phyloP scores from a whole-genome alignment of 2,797 vertebrate species.

The Ptychadena robeensis region DNA sequence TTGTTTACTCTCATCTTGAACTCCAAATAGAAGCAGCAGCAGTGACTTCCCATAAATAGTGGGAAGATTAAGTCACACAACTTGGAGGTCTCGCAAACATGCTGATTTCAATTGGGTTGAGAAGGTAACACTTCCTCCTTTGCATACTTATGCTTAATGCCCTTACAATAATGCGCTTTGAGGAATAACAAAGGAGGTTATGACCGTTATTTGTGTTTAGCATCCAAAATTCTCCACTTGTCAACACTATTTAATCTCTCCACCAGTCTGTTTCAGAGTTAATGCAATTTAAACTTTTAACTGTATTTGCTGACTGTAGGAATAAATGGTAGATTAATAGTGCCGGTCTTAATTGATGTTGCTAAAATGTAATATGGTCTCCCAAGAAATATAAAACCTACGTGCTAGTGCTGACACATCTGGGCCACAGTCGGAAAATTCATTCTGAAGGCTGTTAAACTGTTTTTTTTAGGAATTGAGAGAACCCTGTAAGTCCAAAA shows the following conservation, averaged over 20 bases:
- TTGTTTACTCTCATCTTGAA: background rate
- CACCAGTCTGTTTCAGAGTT: conserved; percentile 64
- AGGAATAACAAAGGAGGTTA: conserved; percentile 60
- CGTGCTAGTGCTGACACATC: conserved; percentile 7
- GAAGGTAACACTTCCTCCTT: conserved; percentile 33
- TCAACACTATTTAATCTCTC: conserved; percentile 67
- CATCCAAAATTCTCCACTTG: conserved; percentile 62
- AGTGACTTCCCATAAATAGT: conserved; percentile 24
- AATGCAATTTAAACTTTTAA: conserved; percentile 72
- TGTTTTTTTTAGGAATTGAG: conserved; percentile 17
- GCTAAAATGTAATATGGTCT: conserved; percentile 54
- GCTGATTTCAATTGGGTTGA: conserved; percentile 36
- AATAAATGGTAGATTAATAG: conserved; percentile 65
- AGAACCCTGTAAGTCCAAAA: conserved; percentile 26
- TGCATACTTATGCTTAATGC: conserved; percentile 35
- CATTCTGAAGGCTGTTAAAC: conserved; percentile 35
- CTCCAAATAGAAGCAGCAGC: conserved; percentile 10
- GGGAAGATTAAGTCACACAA: background rate
- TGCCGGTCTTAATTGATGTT: conserved; percentile 64
- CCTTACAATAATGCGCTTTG: conserved; percentile 27
- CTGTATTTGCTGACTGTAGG: conserved; percentile 59
- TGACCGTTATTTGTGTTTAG: conserved; percentile 64
- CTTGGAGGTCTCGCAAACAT: conserved; percentile 6
- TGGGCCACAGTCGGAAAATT: conserved; percentile 40
- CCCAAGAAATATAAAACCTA: conserved; percentile 50